phyloP scores from a whole-genome alignment of 2,797 vertebrate genomes.

The Muscicapa striata region DNA sequence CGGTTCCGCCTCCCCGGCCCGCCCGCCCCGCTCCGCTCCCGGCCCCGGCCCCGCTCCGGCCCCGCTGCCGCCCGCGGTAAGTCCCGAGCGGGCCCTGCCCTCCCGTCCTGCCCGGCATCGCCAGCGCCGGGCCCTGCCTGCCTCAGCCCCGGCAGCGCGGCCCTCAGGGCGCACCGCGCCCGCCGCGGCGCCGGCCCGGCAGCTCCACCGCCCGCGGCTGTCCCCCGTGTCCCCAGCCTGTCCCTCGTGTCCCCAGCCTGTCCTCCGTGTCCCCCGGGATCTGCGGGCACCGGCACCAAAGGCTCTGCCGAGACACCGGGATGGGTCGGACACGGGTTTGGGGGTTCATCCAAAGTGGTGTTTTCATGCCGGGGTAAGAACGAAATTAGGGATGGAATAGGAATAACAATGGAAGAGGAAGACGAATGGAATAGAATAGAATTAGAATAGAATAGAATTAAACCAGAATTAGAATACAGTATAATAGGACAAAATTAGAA shows the following conservation, averaged over 20 bases:
- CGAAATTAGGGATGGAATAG: background rate
- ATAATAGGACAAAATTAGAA: background rate
- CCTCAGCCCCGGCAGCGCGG: background rate
- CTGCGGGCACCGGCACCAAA: background rate
- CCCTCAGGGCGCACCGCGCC: no score
- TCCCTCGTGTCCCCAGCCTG: background rate
- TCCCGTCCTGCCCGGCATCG: background rate
- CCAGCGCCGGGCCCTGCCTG: background rate
- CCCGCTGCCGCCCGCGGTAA: background rate
- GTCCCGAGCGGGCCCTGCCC: background rate
- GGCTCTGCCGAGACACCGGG: background rate
- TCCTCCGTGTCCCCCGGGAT: no score
- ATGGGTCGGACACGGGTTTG: background rate
- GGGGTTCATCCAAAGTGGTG: background rate
- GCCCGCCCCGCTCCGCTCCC: background rate
- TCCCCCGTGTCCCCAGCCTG: background rate
- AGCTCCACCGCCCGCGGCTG: background rate
- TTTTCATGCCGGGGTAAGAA: background rate
- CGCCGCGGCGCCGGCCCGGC: background rate
- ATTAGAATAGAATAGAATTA: no score
- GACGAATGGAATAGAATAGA: no score
- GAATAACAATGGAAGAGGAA: background rate
- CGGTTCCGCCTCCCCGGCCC: background rate
- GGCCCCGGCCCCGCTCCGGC: background rate
- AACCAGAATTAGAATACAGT: background rate